Conservation (phyloP, 2,113 vertebrate genomes). For the Lichenostomus cassidix region DNA sequence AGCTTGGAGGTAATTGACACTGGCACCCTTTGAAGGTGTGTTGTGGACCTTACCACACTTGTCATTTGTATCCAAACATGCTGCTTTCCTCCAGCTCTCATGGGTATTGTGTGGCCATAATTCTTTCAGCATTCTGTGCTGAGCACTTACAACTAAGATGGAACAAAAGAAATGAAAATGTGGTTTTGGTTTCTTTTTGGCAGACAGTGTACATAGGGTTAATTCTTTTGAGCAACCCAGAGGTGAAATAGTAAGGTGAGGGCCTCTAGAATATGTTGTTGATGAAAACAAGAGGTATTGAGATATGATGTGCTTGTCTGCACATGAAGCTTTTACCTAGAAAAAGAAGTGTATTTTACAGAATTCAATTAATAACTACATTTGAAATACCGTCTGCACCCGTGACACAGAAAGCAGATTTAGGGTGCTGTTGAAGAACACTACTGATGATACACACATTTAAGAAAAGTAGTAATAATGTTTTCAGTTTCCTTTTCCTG, state of each 20-base stretch:
- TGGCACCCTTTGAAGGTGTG: constrained; percentile 48
- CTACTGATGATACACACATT: neutral
- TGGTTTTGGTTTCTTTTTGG: constrained; percentile 72
- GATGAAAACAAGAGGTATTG: constrained; percentile 44
- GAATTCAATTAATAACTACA: neutral
- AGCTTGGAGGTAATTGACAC: constrained; percentile 54
- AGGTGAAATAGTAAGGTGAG: constrained; percentile 27
- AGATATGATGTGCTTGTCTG: constrained; percentile 18
- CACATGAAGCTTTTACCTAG: neutral
- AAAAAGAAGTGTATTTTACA: neutral
- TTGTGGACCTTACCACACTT: constrained; percentile 56
- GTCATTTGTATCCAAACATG: constrained; percentile 63
- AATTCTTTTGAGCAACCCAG: constrained; percentile 48
- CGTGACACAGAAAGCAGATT: neutral
- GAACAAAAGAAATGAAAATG: constrained; percentile 75
- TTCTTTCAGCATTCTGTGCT: constrained; percentile 42
- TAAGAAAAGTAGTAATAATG: neutral
- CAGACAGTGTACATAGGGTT: constrained; percentile 63
- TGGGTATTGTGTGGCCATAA: constrained; percentile 56
- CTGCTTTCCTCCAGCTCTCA: constrained; percentile 49
- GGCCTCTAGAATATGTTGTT: neutral
- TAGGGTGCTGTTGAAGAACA: neutral
- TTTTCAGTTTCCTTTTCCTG: neutral
- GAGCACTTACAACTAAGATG: constrained; percentile 53
- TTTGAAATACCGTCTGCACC: neutral